Base-by-base conservation (phyloP, 2,888 invertebrate genomes). In the Dasysyrphus albostriatus region DNA sequence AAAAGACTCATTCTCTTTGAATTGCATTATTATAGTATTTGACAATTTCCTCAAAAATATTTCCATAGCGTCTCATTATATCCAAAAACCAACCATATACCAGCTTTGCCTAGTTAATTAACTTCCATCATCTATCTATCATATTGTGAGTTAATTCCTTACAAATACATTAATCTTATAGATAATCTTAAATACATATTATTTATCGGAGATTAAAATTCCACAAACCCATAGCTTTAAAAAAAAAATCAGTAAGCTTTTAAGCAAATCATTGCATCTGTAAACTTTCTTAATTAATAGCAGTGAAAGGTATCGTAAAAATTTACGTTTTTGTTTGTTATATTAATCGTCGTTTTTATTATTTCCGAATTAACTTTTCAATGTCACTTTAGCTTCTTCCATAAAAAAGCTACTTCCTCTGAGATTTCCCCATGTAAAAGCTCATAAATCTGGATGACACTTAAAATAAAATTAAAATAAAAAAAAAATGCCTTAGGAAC, bases 391-490 rank as follows among this genome's bases (percentile, higher is more conserved):
- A 29, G 39, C 5, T 54, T n/a, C 39, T 37, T 51, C 51, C 51
- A 69, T 24, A 67, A 24, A 51, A 51, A 39, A 69, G 34, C 39
- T 24, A 69, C 67, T 69, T 69, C 69, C 69, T 69, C 39, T 37
- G 14, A 42, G 12, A 24, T 9, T 61, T 14, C 39, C 54, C 51
- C 54, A 8, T 54, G 29, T 1, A 14, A 32, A n/a, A 37, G 54
- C 69, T 54, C 69, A 69, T 69, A 69, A 69, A 69, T 69, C 54
- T 54, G 69, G 61, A 51, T 74, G 74, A 74, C 61, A 74, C 74
- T 74, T 63, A 74, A 83, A 83, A 77, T 61, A 9, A 24, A 51
- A 67, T 24, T 14, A 54, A 39, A 61, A 51, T 29, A 54, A 54
- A 24, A 34, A 63, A 32, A 54, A 24, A 34, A 63, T 16, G 34